Percentiles rank a stretch among this genome's conserved stretches.
Conservation (phyloP, 2,113 vertebrate species). For the Nothobranchius furzeri region DNA sequence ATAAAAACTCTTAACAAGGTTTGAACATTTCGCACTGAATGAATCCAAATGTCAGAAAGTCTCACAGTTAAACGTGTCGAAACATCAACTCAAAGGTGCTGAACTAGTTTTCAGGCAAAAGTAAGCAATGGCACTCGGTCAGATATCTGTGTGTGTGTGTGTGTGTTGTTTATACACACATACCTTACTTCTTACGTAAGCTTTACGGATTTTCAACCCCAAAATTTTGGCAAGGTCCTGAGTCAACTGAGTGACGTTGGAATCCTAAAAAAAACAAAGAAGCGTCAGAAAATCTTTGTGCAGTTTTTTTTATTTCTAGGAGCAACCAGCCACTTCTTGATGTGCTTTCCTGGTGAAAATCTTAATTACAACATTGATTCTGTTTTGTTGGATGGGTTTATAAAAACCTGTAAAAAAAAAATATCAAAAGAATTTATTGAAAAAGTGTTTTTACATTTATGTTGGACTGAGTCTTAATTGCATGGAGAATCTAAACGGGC, state of each 20-base stretch:
- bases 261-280: conserved; percentile 81
- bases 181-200: conserved; percentile 94
- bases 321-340: not conserved
- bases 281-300: not conserved
- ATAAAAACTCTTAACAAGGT: not conserved
- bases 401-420: too few relatives aligned
- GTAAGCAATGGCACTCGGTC: too few relatives aligned
- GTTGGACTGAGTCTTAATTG: not conserved
- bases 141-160: not conserved
- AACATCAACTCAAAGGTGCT: not conserved
- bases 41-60: not conserved
- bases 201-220: conserved; percentile 97
- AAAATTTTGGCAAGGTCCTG: conserved; percentile 94
- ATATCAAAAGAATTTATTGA: not conserved
- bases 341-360: too few relatives aligned
- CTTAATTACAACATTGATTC: too few relatives aligned
- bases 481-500: not conserved
- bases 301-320: not conserved
- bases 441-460: not conserved
- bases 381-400: too few relatives aligned
- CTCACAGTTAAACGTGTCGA: not conserved
- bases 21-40: too few relatives aligned
- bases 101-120: not conserved
- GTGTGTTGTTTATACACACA: conserved; percentile 16
- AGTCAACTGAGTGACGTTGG: conserved; percentile 91